phyloP scores from a whole-genome alignment of 2,888 invertebrate genomes.

The Pteria penguin region DNA sequence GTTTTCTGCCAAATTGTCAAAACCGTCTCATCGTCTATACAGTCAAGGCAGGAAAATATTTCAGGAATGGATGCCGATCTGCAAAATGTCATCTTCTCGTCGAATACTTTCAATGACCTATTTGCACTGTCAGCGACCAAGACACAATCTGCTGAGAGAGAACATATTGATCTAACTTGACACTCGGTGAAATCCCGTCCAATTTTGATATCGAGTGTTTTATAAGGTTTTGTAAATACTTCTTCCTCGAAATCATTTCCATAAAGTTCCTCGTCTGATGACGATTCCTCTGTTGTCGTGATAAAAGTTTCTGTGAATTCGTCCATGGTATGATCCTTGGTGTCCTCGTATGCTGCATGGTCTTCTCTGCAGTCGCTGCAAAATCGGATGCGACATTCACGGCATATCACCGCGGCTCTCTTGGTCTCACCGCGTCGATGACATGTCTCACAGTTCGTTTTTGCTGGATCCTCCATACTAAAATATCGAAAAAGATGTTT shows the following conservation, averaged over 20 bases:
- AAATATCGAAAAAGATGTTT: no score
- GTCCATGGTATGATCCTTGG: neutral
- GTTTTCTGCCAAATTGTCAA: conserved; percentile 2
- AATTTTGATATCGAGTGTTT: neutral
- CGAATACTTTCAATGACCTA: conserved; percentile 11
- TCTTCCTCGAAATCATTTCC: neutral
- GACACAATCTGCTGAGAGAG: neutral
- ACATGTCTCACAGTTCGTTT: conserved; percentile 10
- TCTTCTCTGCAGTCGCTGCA: conserved; percentile 4
- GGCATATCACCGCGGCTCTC: conserved; percentile 8
- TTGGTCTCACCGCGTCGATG: conserved; percentile 1
- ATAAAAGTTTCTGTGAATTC: neutral
- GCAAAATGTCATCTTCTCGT: neutral
- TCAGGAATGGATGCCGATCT: neutral
- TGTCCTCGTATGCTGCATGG: neutral
- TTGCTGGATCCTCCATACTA: neutral
- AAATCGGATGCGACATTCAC: conserved; percentile 6
- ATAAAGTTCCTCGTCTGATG: neutral
- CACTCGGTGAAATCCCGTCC: neutral
- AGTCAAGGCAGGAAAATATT: neutral
- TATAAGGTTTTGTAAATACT: neutral
- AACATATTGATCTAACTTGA: neutral
- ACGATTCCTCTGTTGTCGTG: neutral
- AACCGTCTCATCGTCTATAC: conserved; percentile 2
- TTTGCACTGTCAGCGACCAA: conserved; percentile 12